Evolutionary conservation across 2,888 invertebrate species (phyloP).

Genomic region (Phortica magna): DNA sequence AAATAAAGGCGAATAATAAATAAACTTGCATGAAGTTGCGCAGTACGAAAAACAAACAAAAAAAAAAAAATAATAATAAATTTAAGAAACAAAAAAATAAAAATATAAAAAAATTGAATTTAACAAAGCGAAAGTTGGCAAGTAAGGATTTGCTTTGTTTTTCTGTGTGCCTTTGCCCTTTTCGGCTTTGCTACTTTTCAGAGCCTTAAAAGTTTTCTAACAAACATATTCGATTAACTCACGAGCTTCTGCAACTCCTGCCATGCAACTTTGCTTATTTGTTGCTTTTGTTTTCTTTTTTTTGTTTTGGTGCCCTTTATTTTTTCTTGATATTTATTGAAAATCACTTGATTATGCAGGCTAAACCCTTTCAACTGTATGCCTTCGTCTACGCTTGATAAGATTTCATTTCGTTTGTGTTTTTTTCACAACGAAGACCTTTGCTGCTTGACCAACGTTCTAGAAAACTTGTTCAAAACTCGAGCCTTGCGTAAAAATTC

Average conservation of each 20-base stretch:
- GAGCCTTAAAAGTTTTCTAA: conserved; percentile 65
- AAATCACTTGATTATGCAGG: conserved; percentile 74
- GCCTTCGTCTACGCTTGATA: background rate
- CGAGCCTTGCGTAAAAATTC: background rate
- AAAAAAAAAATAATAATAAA: conserved; percentile 63
- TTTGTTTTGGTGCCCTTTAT: conserved; percentile 38
- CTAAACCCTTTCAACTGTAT: conserved; percentile 56
- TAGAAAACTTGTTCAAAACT: background rate
- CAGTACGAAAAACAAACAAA: conserved; percentile 57
- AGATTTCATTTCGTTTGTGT: conserved; percentile 17
- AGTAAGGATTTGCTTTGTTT: background rate
- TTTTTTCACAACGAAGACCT: background rate
- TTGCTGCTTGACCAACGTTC: conserved; percentile 9
- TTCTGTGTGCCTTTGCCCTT: conserved; percentile 8
- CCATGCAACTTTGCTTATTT: background rate
- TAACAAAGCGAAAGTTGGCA: conserved; percentile 3
- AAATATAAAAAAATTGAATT: conserved; percentile 43
- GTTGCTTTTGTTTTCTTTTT: background rate
- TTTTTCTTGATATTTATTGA: conserved; percentile 62
- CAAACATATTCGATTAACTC: conserved; percentile 71
- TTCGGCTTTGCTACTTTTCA: conserved; percentile 54
- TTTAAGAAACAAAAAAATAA: too few relatives aligned
- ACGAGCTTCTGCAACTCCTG: conserved; percentile 8
- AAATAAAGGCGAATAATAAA: conserved; percentile 1
- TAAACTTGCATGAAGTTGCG: conserved; percentile 36